Evolutionary conservation across 2,888 invertebrate species (phyloP).

Genomic region (Oscheius myriophilus): DNA sequence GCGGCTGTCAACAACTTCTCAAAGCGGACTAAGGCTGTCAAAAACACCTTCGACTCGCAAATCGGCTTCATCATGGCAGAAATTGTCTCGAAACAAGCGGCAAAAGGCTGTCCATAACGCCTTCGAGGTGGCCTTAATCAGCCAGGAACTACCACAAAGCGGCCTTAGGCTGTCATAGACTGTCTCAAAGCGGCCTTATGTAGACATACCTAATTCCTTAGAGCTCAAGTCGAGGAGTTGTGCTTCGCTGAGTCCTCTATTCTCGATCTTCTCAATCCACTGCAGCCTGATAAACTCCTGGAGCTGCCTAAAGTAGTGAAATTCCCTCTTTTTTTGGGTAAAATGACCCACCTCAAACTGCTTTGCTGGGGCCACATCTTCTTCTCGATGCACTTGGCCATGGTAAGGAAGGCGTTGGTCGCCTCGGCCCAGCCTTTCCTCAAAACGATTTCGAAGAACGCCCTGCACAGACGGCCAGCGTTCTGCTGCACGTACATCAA

Average conservation of each 20-base stretch:
- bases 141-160: too few species aligned
- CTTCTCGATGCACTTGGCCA: slow-evolving; percentile 92
- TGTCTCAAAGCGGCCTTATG: too few species aligned
- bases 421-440: slow-evolving; percentile 89
- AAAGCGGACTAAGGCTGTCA: too few species aligned
- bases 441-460: slow-evolving; percentile 75
- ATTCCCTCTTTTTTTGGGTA: not conserved
- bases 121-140: too few species aligned
- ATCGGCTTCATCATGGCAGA: too few species aligned
- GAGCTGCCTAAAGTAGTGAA: slow-evolving; percentile 40
- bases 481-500: slow-evolving; percentile 85
- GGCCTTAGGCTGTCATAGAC: too few species aligned
- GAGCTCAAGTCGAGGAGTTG: slow-evolving; percentile 86
- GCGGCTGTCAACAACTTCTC: too few species aligned
- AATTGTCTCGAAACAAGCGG: too few species aligned
- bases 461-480: slow-evolving; percentile 57
- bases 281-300: slow-evolving; percentile 76
- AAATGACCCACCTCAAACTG: slow-evolving; percentile 67
- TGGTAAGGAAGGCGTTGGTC: slow-evolving; percentile 83
- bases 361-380: slow-evolving; percentile 93
- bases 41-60: too few species aligned
- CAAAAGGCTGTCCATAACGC: too few species aligned
- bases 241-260: slow-evolving; percentile 78
- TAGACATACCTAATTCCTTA: slow-evolving; percentile 81
- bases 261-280: slow-evolving; percentile 84